Evolutionary conservation across 2,888 invertebrate genomes (phyloP).

Genomic region (Brenthis daphne): DNA sequence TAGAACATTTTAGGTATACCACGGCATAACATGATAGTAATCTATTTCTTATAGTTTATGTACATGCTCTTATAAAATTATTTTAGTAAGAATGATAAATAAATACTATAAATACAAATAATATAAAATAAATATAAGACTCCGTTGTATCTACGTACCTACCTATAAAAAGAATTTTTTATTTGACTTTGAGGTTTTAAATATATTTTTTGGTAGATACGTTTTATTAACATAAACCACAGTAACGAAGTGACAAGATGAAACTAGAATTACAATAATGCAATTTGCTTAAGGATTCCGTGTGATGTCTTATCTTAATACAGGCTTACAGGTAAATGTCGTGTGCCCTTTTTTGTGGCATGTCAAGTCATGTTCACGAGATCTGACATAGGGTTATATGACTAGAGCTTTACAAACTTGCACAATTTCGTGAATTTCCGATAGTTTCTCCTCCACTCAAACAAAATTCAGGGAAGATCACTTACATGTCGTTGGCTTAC

Average conservation of each 20-base stretch:
- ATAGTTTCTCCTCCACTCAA: neutral
- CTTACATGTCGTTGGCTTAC: neutral
- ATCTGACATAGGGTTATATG: too few species aligned
- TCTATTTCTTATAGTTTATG: too few species aligned
- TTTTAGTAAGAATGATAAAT: too few species aligned
- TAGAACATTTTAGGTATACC: too few species aligned
- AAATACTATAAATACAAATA: too few species aligned
- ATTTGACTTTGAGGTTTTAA: too few species aligned
- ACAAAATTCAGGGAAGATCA: neutral
- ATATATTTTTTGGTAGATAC: neutral
- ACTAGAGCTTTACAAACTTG: conserved; percentile 2
- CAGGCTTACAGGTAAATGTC: conserved; percentile 6
- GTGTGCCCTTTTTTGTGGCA: neutral
- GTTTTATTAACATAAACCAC: conserved; percentile 6
- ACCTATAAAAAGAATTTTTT: too few species aligned
- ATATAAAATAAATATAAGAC: too few species aligned
- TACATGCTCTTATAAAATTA: too few species aligned
- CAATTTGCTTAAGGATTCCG: conserved; percentile 4
- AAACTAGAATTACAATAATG: conserved; percentile 9
- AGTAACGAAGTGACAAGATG: neutral
- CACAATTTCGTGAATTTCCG: conserved; percentile 1
- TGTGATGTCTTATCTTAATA: conserved; percentile 14
- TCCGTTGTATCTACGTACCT: too few species aligned
- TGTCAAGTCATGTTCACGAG: neutral
- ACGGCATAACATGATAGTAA: too few species aligned